phyloP scores from a whole-genome alignment of 2,797 vertebrate species.

The Esox masquinongy region DNA sequence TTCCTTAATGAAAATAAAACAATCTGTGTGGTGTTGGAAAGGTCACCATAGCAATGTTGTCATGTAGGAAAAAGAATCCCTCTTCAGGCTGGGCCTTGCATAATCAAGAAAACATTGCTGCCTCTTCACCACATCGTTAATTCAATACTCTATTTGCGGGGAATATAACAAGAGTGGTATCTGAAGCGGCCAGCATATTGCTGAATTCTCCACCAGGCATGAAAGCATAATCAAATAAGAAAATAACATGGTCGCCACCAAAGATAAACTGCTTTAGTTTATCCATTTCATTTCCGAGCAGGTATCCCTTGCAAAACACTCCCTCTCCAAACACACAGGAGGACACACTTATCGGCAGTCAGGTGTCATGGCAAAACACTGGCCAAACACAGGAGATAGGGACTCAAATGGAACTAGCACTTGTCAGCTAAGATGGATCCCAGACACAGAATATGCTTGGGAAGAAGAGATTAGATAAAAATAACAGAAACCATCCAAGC shows the following conservation, averaged over 20 bases:
- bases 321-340: slow-evolving; percentile 40
- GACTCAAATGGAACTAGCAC: slow-evolving; percentile 66
- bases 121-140: background rate
- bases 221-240: slow-evolving; percentile 44
- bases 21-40: background rate
- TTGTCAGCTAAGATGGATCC: slow-evolving; percentile 75
- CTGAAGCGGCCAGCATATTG: background rate
- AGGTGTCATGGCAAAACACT: slow-evolving; percentile 72
- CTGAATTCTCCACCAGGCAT: background rate
- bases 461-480: slow-evolving; percentile 78
- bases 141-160: background rate
- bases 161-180: slow-evolving; percentile 6
- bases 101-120: background rate
- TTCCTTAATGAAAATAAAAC: background rate
- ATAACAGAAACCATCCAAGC: slow-evolving; percentile 65
- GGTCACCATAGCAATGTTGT: slow-evolving; percentile 4
- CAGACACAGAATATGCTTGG: slow-evolving; percentile 71
- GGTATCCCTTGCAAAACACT: slow-evolving; percentile 53
- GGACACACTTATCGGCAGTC: slow-evolving; percentile 67
- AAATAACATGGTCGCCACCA: slow-evolving; percentile 46
- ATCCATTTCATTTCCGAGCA: slow-evolving; percentile 50
- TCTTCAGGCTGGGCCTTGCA: background rate
- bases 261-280: slow-evolving; percentile 45
- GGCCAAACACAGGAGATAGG: slow-evolving; percentile 61
- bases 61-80: background rate